Evolutionary conservation across 2,888 invertebrate species (phyloP).

Genomic region (Salticus scenicus): DNA sequence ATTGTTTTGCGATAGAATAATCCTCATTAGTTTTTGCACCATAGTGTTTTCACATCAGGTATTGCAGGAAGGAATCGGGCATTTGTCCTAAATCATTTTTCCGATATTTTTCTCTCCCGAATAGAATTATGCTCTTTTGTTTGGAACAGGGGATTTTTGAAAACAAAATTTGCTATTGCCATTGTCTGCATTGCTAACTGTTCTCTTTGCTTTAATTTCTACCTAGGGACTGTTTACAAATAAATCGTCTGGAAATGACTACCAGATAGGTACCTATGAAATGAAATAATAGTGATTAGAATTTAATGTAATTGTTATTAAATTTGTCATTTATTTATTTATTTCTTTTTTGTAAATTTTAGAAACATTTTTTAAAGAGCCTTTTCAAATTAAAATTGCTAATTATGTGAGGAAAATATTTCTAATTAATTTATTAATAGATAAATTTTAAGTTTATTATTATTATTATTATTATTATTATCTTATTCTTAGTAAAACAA

Average conservation of each 20-base stretch:
- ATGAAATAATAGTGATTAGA: no score
- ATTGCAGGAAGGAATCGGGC: conserved; percentile 52
- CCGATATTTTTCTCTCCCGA: conserved; percentile 48
- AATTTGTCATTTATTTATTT: no score
- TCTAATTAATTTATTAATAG: no score
- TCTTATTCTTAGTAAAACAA: no score
- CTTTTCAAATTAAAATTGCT: no score
- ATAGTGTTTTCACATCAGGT: conserved; percentile 38
- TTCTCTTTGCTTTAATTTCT: conserved; percentile 32
- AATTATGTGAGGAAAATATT: no score
- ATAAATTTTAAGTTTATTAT: no score
- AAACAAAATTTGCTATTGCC: conserved; percentile 49
- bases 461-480: no score
- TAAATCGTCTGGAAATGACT: neutral
- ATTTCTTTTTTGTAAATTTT: no score
- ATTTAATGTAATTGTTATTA: no score
- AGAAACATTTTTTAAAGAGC: no score
- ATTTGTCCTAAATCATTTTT: conserved; percentile 66
- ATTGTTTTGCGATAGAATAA: conserved; percentile 50
- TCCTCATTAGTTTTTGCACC: conserved; percentile 62
- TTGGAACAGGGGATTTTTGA: conserved; percentile 40
- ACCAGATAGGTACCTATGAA: no score
- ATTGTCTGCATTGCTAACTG: conserved; percentile 37
- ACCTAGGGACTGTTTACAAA: conserved; percentile 33
- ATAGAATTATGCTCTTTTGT: conserved; percentile 57